Evolutionary conservation across 53 echinoderm and acorn worm genomes (phyloP), one percentile per base, ranked within the genome.

Genomic region (Crossaster papposus): DNA sequence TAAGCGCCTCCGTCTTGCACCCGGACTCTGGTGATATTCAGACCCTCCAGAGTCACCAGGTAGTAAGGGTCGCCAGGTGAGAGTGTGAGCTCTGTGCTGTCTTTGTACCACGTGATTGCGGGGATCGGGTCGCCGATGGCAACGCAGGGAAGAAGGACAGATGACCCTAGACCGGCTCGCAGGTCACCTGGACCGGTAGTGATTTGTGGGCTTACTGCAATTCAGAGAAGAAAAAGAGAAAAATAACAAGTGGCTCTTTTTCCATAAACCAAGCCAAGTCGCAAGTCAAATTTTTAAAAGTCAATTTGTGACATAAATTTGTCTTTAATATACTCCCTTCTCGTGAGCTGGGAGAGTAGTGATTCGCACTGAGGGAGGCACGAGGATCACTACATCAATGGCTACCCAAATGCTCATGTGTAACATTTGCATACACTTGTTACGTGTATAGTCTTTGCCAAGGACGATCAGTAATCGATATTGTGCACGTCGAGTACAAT

Each of bases 51-150:
- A 77, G 96, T 98, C 87, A 81, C 70, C 77, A 91, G 91, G 64
- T 91, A 94, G 51, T 91, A 89, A 53, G 89, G 81, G 38, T 83
- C 83, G 51, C 64, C 87, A 14, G 93, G 92, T 55, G 87, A 70
- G 22, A 93, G 50, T 58, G 64, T 74, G 18, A 98, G 30, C 23
- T 88, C 86, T 35, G 71, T 58, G 17, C 83, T 89, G 51, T 98
- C 94, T 91, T 92, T 94, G 89, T 84, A 86, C 98, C 98, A 98
- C 12, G 93, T 89, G 73, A 98, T 70, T 10, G 53, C 70, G 0
- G 98, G 92, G 29, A 79, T 79, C 23, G 98, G 98, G 58, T 98
- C 98, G 3, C 93, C 98, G 1, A 93, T 92, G 83, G 94, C 93
- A 18, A 89, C 80, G 71, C 98, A 98, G 52, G 94, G 87, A 53